Evolutionary conservation across 2,888 invertebrate species (phyloP).

Genomic region (Acrocera orbiculus): DNA sequence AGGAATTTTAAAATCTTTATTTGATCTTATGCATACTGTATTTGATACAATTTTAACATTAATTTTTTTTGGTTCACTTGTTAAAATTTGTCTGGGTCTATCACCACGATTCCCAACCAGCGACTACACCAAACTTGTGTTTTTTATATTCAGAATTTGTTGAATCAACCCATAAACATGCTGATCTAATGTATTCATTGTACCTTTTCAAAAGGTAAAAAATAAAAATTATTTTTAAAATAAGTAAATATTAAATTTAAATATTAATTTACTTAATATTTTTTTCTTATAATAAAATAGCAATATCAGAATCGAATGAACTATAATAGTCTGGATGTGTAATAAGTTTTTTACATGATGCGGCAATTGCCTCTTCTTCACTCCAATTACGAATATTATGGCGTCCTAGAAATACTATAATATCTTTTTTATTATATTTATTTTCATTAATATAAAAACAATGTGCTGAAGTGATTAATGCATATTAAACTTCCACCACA

Average conservation of each 20-base stretch:
- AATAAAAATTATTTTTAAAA: neutral
- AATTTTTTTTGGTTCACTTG: slow-evolving; percentile 28
- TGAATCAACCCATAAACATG: slow-evolving; percentile 36
- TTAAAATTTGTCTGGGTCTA: slow-evolving; percentile 20
- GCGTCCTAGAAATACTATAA: slow-evolving; percentile 32
- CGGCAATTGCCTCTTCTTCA: slow-evolving; percentile 26
- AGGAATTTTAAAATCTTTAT: slow-evolving; percentile 10
- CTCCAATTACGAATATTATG: slow-evolving; percentile 31
- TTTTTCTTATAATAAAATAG: slow-evolving; percentile 30
- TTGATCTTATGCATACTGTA: slow-evolving; percentile 31
- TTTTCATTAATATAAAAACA: slow-evolving; percentile 22
- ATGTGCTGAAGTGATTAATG: slow-evolving; percentile 32
- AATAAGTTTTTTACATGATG: slow-evolving; percentile 28
- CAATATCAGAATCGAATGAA: slow-evolving; percentile 35
- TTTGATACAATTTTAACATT: slow-evolving; percentile 35
- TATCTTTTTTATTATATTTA: slow-evolving; percentile 19
- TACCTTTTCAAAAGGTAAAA: slow-evolving; percentile 21
- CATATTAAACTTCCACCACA: slow-evolving; percentile 26
- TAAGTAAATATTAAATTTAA: neutral
- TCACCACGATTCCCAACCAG: slow-evolving; percentile 35
- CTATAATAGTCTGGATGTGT: slow-evolving; percentile 32
- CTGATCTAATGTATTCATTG: slow-evolving; percentile 32
- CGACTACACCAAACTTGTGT: slow-evolving; percentile 32
- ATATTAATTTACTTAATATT: neutral
- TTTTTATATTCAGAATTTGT: slow-evolving; percentile 23